Evolutionary conservation across 2,797 vertebrate genomes (phyloP).

Genomic region (Acrossocheilus wenchowensis): DNA sequence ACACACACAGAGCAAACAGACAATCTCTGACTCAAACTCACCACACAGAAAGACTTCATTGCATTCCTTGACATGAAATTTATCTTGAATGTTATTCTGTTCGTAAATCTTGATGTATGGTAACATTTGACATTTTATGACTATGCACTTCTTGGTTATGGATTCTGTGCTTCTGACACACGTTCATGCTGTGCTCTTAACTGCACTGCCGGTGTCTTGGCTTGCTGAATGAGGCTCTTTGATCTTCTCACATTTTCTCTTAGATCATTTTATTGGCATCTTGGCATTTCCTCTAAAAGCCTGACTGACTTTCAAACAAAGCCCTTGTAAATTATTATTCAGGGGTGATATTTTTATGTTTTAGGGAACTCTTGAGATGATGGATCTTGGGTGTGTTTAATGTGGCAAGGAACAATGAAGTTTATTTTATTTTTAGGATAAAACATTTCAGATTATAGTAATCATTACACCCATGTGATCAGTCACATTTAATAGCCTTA

Average conservation of each 20-base stretch:
- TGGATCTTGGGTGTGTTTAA: not conserved
- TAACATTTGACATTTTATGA: not conserved
- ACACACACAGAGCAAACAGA: not conserved
- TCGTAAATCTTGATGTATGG: not conserved
- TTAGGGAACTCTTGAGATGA: not conserved
- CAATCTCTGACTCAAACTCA: not conserved
- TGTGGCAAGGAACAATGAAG: not conserved
- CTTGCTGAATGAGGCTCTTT: slow-evolving; percentile 30
- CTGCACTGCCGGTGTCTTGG: slow-evolving; percentile 7
- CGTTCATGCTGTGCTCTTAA: slow-evolving; percentile 19
- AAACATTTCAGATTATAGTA: not conserved
- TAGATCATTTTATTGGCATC: slow-evolving; percentile 10
- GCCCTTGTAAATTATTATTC: not conserved
- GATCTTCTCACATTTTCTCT: slow-evolving; percentile 14
- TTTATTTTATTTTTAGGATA: not conserved
- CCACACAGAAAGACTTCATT: not conserved
- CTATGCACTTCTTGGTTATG: not conserved
- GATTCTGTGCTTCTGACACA: slow-evolving; percentile 12
- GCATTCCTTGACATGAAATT: not conserved
- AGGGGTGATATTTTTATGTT: not conserved
- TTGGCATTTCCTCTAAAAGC: slow-evolving; percentile 19
- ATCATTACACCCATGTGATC: not conserved
- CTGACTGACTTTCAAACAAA: slow-evolving; percentile 13
- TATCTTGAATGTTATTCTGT: not conserved
- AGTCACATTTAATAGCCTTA: not conserved